Evolutionary conservation across 1,140 invertebrate species (phyloP).

Genomic region (Drosophila suzukii): DNA sequence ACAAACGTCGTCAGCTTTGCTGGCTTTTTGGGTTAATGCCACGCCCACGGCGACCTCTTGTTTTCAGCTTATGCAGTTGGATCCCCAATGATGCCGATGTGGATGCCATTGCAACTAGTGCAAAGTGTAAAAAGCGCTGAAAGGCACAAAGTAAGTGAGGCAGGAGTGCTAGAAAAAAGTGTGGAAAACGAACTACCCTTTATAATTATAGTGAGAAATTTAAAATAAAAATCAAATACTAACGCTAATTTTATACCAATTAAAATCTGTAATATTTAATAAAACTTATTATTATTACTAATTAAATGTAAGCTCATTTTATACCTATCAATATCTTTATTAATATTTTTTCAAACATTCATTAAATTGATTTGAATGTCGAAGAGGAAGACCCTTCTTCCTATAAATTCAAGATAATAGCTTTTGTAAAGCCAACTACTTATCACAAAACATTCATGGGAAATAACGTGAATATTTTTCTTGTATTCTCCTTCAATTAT

Average conservation of each 20-base stretch:
- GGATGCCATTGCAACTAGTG: slow-evolving; percentile 22
- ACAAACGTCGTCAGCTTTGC: slow-evolving; percentile 51
- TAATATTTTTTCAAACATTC: no score
- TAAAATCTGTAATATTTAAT: no score
- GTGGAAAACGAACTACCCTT: slow-evolving; percentile 17
- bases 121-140: slow-evolving; percentile 44
- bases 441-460: background rate
- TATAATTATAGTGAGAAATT: background rate
- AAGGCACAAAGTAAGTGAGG: slow-evolving; percentile 35
- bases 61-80: slow-evolving; percentile 40
- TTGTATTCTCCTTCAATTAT: background rate
- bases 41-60: slow-evolving; percentile 41
- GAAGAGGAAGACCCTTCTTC: no score
- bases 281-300: no score
- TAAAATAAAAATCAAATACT: background rate
- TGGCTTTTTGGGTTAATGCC: slow-evolving; percentile 64
- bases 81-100: slow-evolving; percentile 9
- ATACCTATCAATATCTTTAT: no score
- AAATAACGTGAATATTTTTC: background rate
- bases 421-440: background rate
- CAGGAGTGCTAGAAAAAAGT: slow-evolving; percentile 6
- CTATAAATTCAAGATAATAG: background rate
- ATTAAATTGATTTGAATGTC: no score
- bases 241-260: background rate
- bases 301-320: no score